These are phyloP conservation scores for Dallia pectoralis DNA, from an alignment of 2,797 vertebrate species.

Conservation along the genomic window DNA sequence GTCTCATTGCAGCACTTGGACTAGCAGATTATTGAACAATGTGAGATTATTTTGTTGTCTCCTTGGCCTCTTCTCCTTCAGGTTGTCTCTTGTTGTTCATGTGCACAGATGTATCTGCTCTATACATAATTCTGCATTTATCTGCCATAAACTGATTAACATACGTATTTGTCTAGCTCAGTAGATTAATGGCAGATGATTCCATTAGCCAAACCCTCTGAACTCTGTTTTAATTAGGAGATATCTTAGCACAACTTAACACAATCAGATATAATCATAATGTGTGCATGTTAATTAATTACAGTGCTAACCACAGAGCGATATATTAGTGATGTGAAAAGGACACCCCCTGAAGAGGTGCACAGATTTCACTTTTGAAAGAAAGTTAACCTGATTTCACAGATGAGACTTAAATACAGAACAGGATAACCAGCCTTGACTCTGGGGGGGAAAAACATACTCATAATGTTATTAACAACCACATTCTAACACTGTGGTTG, in stretches of 20 bases:
- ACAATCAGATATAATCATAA: neutral
- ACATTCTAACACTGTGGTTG: too few relatives aligned
- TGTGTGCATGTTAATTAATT: conserved; percentile 20
- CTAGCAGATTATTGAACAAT: neutral
- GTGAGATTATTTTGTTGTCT: neutral
- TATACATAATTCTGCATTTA: conserved; percentile 59
- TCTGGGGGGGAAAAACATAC: too few relatives aligned
- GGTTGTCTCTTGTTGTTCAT: conserved; percentile 46
- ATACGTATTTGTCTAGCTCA: conserved; percentile 30
- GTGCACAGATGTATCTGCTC: conserved; percentile 52
- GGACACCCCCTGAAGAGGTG: too few relatives aligned
- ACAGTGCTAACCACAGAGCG: too few relatives aligned
- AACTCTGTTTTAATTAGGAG: conserved; percentile 63
- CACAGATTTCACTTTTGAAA: too few relatives aligned
- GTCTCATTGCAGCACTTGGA: neutral
- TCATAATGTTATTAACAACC: too few relatives aligned
- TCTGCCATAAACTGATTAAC: conserved; percentile 44
- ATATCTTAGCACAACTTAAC: conserved; percentile 52
- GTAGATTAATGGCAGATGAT: conserved; percentile 69
- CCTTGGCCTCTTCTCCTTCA: conserved; percentile 5
- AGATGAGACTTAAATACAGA: too few relatives aligned
- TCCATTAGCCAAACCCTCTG: conserved; percentile 68
- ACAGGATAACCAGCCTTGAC: too few relatives aligned
- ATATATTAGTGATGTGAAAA: too few relatives aligned
- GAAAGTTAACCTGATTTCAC: too few relatives aligned